These are phyloP conservation scores for Crossaster papposus DNA, from an alignment of 53 echinoderm and acorn worm genomes.

Conservation along the genomic window DNA sequence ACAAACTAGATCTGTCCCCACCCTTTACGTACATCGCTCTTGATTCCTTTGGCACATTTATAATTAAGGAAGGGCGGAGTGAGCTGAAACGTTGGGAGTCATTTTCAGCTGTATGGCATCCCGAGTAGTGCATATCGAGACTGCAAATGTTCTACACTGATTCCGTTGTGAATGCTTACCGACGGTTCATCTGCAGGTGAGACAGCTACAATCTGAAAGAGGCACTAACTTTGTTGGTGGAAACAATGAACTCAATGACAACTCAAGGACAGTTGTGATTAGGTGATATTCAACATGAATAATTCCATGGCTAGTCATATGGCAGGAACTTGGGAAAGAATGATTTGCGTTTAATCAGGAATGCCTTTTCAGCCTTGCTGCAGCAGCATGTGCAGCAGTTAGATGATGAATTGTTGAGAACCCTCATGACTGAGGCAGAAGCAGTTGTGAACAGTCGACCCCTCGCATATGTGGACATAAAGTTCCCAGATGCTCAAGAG, in stretches of 20 bases:
- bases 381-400: slow-evolving; percentile 7
- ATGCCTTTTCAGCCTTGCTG: slow-evolving; percentile 1
- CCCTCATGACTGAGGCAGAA: slow-evolving; percentile 52
- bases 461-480: no score
- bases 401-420: slow-evolving; percentile 48
- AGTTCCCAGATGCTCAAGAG: slow-evolving; percentile 47
- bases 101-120: slow-evolving; percentile 47
- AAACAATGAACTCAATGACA: slow-evolving; percentile 52
- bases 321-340: slow-evolving; percentile 53
- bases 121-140: slow-evolving; percentile 60
- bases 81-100: neutral
- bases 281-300: slow-evolving; percentile 47
- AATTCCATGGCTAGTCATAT: slow-evolving; percentile 41
- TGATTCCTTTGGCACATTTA: slow-evolving; percentile 69
- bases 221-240: slow-evolving; percentile 63
- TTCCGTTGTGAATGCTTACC: slow-evolving; percentile 61
- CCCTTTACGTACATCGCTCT: slow-evolving; percentile 64
- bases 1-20: no score
- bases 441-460: slow-evolving; percentile 46
- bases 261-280: slow-evolving; percentile 42
- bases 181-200: slow-evolving; percentile 63
- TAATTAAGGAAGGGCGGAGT: no score
- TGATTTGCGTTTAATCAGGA: slow-evolving; percentile 30
- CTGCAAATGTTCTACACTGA: slow-evolving; percentile 49
- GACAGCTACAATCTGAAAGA: slow-evolving; percentile 46